Evolutionary conservation across 2,113 vertebrate genomes (phyloP).

Genomic region (Calonectris borealis): DNA sequence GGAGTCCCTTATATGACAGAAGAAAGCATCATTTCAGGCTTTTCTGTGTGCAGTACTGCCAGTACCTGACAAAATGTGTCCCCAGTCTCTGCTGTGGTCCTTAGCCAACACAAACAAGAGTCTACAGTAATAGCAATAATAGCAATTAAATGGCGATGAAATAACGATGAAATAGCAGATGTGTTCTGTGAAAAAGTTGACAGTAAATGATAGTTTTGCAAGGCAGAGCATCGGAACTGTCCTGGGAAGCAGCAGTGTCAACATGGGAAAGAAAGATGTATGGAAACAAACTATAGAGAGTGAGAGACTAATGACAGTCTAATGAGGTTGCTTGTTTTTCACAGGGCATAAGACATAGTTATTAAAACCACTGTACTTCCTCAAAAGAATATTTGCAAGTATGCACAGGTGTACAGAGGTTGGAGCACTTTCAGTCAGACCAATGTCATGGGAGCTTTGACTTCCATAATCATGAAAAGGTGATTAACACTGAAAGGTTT

Average conservation of each 20-base stretch:
- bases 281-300: neutral
- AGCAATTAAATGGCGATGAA: neutral
- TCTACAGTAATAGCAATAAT: neutral
- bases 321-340: constrained; percentile 22
- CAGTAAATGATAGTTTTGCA: neutral
- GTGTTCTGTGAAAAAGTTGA: neutral
- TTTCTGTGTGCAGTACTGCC: neutral
- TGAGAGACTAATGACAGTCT: neutral
- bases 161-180: neutral
- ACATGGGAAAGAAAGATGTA: neutral
- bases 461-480: neutral
- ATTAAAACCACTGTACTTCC: neutral
- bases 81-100: neutral
- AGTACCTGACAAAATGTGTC: constrained; percentile 1
- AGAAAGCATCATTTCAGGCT: neutral
- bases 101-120: constrained; percentile 2
- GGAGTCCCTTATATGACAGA: neutral
- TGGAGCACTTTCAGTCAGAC: neutral
- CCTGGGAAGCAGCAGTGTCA: constrained; percentile 4
- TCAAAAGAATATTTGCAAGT: neutral
- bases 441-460: neutral
- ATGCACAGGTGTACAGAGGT: neutral
- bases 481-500: neutral
- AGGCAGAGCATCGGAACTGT: neutral
- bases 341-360: neutral